Base-by-base conservation (phyloP, 2,888 invertebrate species). In the Synanthedon formicaeformis region DNA sequence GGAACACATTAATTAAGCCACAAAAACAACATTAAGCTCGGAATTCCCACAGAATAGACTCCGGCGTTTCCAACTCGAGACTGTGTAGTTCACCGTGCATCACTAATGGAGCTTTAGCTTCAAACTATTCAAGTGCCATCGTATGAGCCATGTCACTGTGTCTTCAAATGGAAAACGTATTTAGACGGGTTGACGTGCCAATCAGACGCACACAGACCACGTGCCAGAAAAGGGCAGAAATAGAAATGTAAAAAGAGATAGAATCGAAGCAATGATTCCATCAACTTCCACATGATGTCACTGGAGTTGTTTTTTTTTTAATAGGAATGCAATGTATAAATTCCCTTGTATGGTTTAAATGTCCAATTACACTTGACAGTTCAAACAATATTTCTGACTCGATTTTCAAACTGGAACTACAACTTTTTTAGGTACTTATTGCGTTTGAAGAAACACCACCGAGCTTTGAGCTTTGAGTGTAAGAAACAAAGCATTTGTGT, bases 121-220 rank as follows among this genome's bases (percentile, higher is more conserved):
- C 45, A 6, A 14, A 45, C 45, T 45, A 45, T 45, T 45, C 45
- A 45, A 45, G 6, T 45, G 45, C 45, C 45, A 13, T 13, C 14
- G 5, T 13, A 14, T 13, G 13, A 13, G 14, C 45, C 4, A 45
- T 13, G 14, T 45, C 45, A 54, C 54, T 54, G 58, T 59, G 61
- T 51, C 57, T 59, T 56, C 55, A 52, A 62, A 59, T 58, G 58
- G 58, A 61, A 56, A 56, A 40, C 49, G 34, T 53, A 40, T 50
- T 51, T 66, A 65, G 68, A 64, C 71, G 71, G 70, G 72, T 75
- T 76, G 73, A 75, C 67, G 73, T 67, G 66, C 75, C 72, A 75
- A 77, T 78, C 74, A 71, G 63, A 68, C 65, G 65, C 63, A 60
- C 64, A 56, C 56, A 61, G 61, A 45, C 66, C 63, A 64, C 57